These are phyloP conservation scores for Chironomus striatipennis DNA, from an alignment of 1,140 invertebrate genomes.

Conservation along the genomic window DNA sequence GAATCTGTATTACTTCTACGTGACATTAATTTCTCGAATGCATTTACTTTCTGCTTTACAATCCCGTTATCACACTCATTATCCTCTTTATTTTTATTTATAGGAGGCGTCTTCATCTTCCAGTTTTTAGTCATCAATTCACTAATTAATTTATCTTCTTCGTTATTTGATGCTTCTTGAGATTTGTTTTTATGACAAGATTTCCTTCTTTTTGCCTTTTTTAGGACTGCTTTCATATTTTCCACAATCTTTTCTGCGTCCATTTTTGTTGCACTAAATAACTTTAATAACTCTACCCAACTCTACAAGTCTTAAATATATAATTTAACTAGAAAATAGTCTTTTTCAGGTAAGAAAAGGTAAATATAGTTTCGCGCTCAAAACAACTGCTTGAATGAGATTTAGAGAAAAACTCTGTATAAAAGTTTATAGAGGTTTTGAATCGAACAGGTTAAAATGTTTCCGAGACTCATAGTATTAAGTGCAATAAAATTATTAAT, in stretches of 20 bases:
- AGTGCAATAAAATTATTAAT: too few relatives aligned
- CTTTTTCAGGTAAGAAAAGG: too few relatives aligned
- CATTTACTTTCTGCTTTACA: slow-evolving; percentile 41
- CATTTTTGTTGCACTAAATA: neutral
- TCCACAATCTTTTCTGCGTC: neutral
- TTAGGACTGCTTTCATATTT: slow-evolving; percentile 12
- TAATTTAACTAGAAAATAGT: too few relatives aligned
- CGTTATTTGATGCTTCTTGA: neutral
- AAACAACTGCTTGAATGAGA: too few relatives aligned
- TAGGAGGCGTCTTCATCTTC: neutral
- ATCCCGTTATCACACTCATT: neutral
- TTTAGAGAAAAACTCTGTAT: too few relatives aligned
- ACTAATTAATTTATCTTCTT: neutral
- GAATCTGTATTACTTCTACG: slow-evolving; percentile 23
- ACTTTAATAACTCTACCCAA: neutral
- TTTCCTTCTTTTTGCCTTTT: neutral
- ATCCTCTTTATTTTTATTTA: neutral
- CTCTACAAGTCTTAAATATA: too few relatives aligned
- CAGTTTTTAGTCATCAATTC: neutral
- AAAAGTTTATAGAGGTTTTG: too few relatives aligned
- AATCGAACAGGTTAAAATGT: too few relatives aligned
- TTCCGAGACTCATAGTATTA: too few relatives aligned
- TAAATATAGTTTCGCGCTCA: too few relatives aligned
- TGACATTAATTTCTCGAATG: slow-evolving; percentile 52
- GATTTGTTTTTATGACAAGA: neutral